These are phyloP conservation scores for Cladorhizidae sp. DNA, from an alignment of 37 sponge, comb jelly and placozoan species.

Conservation along the genomic window DNA sequence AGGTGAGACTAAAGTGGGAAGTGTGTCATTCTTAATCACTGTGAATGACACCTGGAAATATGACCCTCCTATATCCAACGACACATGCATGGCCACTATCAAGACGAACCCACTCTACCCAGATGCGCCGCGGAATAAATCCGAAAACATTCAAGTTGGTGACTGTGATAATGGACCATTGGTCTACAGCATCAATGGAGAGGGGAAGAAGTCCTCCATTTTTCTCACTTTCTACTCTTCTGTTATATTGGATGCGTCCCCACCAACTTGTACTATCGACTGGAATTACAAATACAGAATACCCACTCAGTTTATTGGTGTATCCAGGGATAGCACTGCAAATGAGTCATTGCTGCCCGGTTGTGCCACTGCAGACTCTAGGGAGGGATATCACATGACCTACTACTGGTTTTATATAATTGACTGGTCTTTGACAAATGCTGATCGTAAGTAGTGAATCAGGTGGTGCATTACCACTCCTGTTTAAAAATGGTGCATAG, in stretches of 20 bases:
- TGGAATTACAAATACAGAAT: slow-evolving; percentile 50
- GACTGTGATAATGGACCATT: slow-evolving; percentile 72
- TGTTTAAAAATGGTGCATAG: too few species aligned
- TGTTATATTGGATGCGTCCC: slow-evolving; percentile 63
- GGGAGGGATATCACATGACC: slow-evolving; percentile 77
- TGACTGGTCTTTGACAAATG: slow-evolving; percentile 28
- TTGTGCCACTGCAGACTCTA: slow-evolving; percentile 53
- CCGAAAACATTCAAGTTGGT: slow-evolving; percentile 40
- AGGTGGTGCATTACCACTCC: too few species aligned
- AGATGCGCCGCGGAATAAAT: slow-evolving; percentile 8
- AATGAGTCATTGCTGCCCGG: slow-evolving; percentile 53
- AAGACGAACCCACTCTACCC: slow-evolving; percentile 19
- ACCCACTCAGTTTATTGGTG: slow-evolving; percentile 10
- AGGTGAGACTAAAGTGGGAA: not conserved
- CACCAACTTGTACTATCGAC: slow-evolving; percentile 44
- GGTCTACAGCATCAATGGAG: slow-evolving; percentile 5
- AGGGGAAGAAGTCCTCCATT: not conserved
- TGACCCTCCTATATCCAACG: slow-evolving; percentile 5
- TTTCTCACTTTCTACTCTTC: slow-evolving; percentile 43
- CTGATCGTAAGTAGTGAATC: not conserved
- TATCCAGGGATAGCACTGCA: not conserved
- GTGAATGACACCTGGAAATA: slow-evolving; percentile 37
- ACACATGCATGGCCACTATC: slow-evolving; percentile 27
- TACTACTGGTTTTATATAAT: slow-evolving; percentile 75
- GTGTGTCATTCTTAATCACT: slow-evolving; percentile 36